Evolutionary conservation across 2,113 vertebrate genomes (phyloP).

Genomic region (Lophochroa leadbeateri): DNA sequence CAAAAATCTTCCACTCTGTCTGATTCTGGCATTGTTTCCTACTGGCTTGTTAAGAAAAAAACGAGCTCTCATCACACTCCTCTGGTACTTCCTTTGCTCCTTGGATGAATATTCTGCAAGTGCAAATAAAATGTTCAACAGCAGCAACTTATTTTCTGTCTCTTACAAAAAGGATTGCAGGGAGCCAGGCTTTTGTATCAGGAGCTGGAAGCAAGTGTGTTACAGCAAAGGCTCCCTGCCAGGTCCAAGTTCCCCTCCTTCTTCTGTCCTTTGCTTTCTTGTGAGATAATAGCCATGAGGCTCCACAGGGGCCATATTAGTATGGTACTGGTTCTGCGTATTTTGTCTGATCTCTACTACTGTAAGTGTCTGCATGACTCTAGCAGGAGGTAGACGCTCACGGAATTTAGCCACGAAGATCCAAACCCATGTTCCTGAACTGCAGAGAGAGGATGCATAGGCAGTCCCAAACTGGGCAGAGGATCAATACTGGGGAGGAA

Average conservation of each 20-base stretch:
- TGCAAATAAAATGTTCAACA: conserved; percentile 38
- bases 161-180: not conserved
- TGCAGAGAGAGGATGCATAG: not conserved
- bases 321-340: not conserved
- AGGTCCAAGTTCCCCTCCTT: not conserved
- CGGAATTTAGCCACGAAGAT: not conserved
- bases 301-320: not conserved
- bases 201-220: not conserved
- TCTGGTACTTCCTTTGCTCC: conserved; percentile 36
- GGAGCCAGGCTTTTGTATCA: not conserved
- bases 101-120: conserved; percentile 31
- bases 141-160: conserved; percentile 28
- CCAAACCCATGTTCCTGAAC: not conserved
- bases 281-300: not conserved
- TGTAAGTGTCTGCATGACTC: not conserved
- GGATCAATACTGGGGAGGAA: not conserved
- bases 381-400: not conserved
- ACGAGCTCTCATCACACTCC: not conserved
- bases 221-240: not conserved
- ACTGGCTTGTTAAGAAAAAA: conserved; percentile 45
- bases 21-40: conserved; percentile 31
- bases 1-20: conserved; percentile 12
- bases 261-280: not conserved
- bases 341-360: not conserved
- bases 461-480: not conserved